These are phyloP conservation scores for Halcyon chelicuti DNA, from an alignment of 2,797 vertebrate species.

Conservation along the genomic window DNA sequence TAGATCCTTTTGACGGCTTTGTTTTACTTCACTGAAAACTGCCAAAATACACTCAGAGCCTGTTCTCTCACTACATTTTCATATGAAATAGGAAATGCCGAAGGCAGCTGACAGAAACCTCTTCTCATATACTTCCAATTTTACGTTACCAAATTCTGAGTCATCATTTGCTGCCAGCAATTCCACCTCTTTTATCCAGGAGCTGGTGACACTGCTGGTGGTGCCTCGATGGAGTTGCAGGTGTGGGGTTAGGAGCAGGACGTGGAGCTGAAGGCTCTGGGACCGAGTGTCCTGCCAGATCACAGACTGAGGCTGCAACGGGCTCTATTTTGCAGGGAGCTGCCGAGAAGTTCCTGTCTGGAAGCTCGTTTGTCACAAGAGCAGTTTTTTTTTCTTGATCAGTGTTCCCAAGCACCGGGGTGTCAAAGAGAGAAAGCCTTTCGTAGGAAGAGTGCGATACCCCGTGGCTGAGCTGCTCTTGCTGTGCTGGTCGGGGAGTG, in stretches of 20 bases:
- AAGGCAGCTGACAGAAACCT: conserved; percentile 32
- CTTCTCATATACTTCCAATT: neutral
- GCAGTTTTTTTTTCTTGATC: neutral
- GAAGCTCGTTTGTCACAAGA: neutral
- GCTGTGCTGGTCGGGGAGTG: neutral
- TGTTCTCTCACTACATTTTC: neutral
- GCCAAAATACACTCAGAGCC: conserved; percentile 19
- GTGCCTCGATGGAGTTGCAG: neutral
- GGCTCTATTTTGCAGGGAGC: neutral
- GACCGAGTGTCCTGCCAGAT: neutral
- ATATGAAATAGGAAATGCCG: conserved; percentile 8
- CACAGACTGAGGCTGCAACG: neutral
- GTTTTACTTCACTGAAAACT: conserved; percentile 20
- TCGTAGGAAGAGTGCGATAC: accelerated
- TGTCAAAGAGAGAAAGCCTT: neutral
- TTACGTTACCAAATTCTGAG: neutral
- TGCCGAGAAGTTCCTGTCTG: neutral
- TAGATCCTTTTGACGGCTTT: neutral
- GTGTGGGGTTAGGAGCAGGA: neutral
- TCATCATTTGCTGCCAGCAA: neutral
- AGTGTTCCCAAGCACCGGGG: neutral
- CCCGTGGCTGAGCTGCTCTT: neutral
- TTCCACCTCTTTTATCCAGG: neutral
- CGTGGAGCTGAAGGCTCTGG: neutral
- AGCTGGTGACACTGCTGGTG: neutral